Base-by-base conservation (phyloP, 2,888 invertebrate species). In the Limnephilus marmoratus region DNA sequence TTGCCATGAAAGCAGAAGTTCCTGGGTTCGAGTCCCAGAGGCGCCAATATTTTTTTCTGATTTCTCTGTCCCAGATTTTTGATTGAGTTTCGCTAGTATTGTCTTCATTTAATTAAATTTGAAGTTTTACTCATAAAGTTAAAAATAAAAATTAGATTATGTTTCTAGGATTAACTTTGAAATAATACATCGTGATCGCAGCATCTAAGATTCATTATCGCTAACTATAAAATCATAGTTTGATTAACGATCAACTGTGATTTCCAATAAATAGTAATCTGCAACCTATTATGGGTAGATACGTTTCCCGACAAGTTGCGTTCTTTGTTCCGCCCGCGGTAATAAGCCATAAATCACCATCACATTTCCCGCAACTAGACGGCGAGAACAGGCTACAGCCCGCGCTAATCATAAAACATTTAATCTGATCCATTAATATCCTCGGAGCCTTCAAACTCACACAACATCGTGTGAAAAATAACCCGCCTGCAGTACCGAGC, bases 381-480 rank as follows among this genome's bases (percentile, higher is more conserved):
- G 81, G 81, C 81, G 90, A 12, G 90, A 81, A 81, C 85, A 90
- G 49, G 45, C 31, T 34, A 49, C 90, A 29, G 81, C n/a, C 31
- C 85, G 90, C 85, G 85, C 91, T 93, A 92, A 92, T 93, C 92
- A 93, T 92, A 92, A 92, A 93, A 53, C 91, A 87, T 92, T 89
- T 93, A 92, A 93, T 93, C 92, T 91, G 86, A 92, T 92, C 92
- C 92, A 93, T 93, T 93, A 93, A 93, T 93, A 93, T 92, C 93
- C 85, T 31, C 34, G 81, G 86, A 90, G 89, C 90, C 91, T 93
- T 93, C 93, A 92, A 92, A 92, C 91, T 90, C 92, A 90, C 91
- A 90, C 90, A 91, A 91, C 90, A 91, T 53, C 29, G 89, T 88
- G 91, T 92, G 92, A 92, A 92, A 92, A 92, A 92, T 92, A 90